Evolutionary conservation across 2,113 vertebrate genomes (phyloP).

Genomic region (Carassius auratus): DNA sequence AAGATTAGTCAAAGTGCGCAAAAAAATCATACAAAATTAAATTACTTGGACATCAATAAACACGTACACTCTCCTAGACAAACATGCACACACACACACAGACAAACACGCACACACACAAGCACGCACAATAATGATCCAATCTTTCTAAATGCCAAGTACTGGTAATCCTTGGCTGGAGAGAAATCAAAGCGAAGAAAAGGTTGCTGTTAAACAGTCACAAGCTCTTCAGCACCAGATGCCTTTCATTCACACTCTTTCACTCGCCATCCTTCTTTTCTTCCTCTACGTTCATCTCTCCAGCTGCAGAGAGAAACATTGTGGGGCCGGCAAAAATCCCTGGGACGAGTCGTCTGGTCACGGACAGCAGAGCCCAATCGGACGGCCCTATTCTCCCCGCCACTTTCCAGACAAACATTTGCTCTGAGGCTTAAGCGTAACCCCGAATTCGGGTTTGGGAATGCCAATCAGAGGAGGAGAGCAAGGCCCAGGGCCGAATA

Average conservation of each 20-base stretch:
- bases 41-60: background rate
- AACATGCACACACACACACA: slow-evolving; percentile 31
- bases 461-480: slow-evolving; percentile 77
- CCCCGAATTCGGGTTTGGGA: slow-evolving; percentile 75
- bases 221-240: slow-evolving; percentile 90
- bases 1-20: background rate
- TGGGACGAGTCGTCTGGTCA: slow-evolving; percentile 98
- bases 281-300: slow-evolving; percentile 61
- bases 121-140: slow-evolving; percentile 72
- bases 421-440: slow-evolving; percentile 83
- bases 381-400: slow-evolving; percentile 81
- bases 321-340: slow-evolving; percentile 87
- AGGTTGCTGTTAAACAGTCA: slow-evolving; percentile 83
- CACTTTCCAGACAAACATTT: slow-evolving; percentile 95
- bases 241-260: slow-evolving; percentile 84
- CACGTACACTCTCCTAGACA: background rate
- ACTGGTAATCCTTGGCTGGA: slow-evolving; percentile 79
- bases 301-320: slow-evolving; percentile 86
- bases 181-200: slow-evolving; percentile 78
- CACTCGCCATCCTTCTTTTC: slow-evolving; percentile 66
- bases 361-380: slow-evolving; percentile 78
- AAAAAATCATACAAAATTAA: background rate
- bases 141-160: slow-evolving; percentile 78
- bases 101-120: slow-evolving; percentile 44
- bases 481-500: slow-evolving; percentile 46